Evolutionary conservation across 2,888 invertebrate genomes (phyloP).

Genomic region (Eristalinus sepulchralis): DNA sequence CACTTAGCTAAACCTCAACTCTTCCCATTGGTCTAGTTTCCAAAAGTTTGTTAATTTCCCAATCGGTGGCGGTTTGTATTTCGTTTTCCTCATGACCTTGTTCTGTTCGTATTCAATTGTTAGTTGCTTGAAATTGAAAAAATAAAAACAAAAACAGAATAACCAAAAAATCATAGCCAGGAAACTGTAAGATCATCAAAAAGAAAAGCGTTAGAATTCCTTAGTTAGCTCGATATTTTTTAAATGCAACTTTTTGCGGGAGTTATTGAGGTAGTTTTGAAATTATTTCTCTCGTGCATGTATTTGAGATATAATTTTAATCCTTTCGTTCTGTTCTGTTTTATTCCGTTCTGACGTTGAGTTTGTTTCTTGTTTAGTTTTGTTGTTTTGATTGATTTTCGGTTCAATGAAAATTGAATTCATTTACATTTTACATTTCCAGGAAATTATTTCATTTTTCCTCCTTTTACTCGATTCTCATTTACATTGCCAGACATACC

Average conservation of each 20-base stretch:
- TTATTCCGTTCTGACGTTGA: not conserved
- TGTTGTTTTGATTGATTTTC: slow-evolving; percentile 21
- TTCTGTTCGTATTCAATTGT: slow-evolving; percentile 18
- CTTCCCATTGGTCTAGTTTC: slow-evolving; percentile 7
- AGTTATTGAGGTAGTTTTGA: slow-evolving; percentile 67
- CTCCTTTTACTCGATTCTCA: slow-evolving; percentile 18
- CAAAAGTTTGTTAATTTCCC: not conserved
- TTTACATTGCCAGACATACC: not conserved
- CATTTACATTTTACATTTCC: slow-evolving; percentile 48
- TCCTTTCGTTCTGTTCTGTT: not conserved
- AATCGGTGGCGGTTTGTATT: slow-evolving; percentile 14
- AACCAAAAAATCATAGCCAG: not conserved
- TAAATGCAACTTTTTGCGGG: slow-evolving; percentile 64
- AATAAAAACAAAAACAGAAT: not conserved
- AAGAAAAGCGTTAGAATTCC: slow-evolving; percentile 10
- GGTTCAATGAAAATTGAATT: slow-evolving; percentile 35
- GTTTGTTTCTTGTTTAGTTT: slow-evolving; percentile 6
- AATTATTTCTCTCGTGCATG: slow-evolving; percentile 61
- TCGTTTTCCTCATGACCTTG: slow-evolving; percentile 1
- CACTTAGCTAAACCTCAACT: not conserved
- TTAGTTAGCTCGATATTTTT: slow-evolving; percentile 58
- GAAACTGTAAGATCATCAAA: slow-evolving; percentile 5
- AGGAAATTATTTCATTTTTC: slow-evolving; percentile 16
- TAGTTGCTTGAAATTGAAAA: slow-evolving; percentile 28
- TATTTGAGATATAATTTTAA: slow-evolving; percentile 19